A percentile compares a stretch with the other conserved stretches of the same genome.
Evolutionary conservation across 1,140 invertebrate species (phyloP).

Genomic region (Pachyrhynchus sulphureomaculatus): DNA sequence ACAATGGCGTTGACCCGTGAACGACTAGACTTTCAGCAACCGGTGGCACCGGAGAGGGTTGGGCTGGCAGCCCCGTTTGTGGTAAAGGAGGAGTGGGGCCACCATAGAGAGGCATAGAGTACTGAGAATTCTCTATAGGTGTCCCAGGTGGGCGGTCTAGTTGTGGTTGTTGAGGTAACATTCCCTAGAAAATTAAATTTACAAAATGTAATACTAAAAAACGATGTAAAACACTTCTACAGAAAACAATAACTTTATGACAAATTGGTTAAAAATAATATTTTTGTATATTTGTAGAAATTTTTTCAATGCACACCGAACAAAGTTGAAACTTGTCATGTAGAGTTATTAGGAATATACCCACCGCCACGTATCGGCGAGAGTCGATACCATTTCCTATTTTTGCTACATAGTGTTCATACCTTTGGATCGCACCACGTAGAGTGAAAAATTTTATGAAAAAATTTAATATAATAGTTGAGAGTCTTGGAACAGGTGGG

Average conservation of each 20-base stretch:
- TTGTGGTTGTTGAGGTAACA: constrained; percentile 37
- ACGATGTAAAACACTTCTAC: background rate
- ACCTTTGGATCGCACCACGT: no score
- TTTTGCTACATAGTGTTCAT: no score
- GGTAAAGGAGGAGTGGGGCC: constrained; percentile 47
- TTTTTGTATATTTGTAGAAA: no score
- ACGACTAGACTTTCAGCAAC: constrained; percentile 52
- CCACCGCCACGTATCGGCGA: no score
- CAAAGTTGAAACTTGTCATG: no score
- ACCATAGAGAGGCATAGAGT: constrained; percentile 46
- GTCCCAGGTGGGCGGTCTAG: constrained; percentile 41
- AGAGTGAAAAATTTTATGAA: no score
- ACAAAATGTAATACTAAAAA: background rate
- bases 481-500: no score
- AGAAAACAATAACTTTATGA: background rate
- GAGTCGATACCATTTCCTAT: no score
- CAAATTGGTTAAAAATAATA: no score
- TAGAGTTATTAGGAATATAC: no score
- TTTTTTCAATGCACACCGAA: no score
- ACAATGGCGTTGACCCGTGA: constrained; percentile 81
- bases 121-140: constrained; percentile 30
- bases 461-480: no score
- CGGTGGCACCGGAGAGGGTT: constrained; percentile 43
- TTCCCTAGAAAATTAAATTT: constrained; percentile 13
- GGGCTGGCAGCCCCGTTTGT: constrained; percentile 9